A percentile compares a stretch with the other conserved stretches of the same genome.
Conservation (phyloP, 2,113 vertebrate species). For the Riparia riparia region DNA sequence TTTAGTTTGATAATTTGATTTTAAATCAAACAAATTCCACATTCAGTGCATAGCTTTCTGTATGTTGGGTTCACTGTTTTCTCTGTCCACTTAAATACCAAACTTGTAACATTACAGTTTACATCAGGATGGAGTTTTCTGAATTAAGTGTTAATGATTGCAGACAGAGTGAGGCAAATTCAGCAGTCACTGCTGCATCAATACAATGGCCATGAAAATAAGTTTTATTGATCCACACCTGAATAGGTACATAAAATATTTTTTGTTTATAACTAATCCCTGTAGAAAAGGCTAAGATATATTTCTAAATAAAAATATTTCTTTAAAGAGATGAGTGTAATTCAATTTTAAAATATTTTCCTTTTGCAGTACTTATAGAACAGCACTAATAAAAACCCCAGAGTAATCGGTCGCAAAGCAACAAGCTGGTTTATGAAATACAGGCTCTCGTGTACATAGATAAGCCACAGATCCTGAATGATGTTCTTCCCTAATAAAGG, state of each 20-base stretch:
- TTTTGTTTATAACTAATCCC: neutral
- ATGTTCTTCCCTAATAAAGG: neutral
- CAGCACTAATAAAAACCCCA: neutral
- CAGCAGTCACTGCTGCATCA: neutral
- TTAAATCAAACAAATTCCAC: neutral
- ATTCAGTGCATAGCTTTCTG: neutral
- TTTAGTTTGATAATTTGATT: neutral
- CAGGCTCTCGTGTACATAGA: fast-evolving
- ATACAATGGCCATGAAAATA: neutral
- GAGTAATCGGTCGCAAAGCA: neutral
- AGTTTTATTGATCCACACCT: neutral
- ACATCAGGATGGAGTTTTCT: neutral
- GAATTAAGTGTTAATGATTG: neutral
- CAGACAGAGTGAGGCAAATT: neutral
- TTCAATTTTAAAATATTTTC: conserved; percentile 1
- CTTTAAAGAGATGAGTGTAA: neutral
- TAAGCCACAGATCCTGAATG: neutral
- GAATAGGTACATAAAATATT: conserved; percentile 3
- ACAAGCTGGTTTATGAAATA: neutral
- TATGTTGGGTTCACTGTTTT: neutral
- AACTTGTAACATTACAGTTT: neutral
- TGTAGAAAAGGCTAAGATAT: neutral
- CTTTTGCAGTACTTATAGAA: neutral
- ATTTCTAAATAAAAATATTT: neutral
- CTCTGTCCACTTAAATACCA: neutral